A percentile compares a stretch with the other conserved stretches of the same genome.
Evolutionary conservation across 2,888 invertebrate genomes (phyloP).

Genomic region (Stramonita haemastoma): DNA sequence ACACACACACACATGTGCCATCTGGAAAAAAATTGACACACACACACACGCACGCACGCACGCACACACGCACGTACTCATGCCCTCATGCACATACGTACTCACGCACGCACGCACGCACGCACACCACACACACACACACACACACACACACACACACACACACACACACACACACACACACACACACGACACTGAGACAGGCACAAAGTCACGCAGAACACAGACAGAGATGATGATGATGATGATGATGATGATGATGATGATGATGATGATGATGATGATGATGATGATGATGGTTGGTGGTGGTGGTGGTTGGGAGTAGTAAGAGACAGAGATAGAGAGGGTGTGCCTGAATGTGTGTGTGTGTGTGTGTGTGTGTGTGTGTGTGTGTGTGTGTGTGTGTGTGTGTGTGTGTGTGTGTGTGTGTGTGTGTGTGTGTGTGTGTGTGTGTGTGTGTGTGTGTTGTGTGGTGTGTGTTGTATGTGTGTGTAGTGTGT

Average conservation of each 20-base stretch:
- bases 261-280: too few species aligned
- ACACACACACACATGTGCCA: too few species aligned
- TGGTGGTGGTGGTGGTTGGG: background rate
- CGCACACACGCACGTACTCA: background rate
- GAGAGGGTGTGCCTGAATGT: background rate
- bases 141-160: too few species aligned
- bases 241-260: too few species aligned
- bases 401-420: background rate
- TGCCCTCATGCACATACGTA: too few species aligned
- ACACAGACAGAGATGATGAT: background rate
- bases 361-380: slow-evolving; percentile 1
- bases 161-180: too few species aligned
- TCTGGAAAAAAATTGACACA: background rate
- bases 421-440: too few species aligned
- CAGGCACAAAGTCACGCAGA: background rate
- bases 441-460: too few species aligned
- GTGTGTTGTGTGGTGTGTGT: too few species aligned
- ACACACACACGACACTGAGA: background rate
- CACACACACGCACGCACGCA: background rate
- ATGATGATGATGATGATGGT: background rate
- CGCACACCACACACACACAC: too few species aligned
- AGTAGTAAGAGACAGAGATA: background rate
- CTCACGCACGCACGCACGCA: too few species aligned
- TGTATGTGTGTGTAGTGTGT: too few species aligned
- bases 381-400: background rate